phyloP scores from a whole-genome alignment of 1,140 invertebrate genomes.

The Tenebrio molitor region DNA sequence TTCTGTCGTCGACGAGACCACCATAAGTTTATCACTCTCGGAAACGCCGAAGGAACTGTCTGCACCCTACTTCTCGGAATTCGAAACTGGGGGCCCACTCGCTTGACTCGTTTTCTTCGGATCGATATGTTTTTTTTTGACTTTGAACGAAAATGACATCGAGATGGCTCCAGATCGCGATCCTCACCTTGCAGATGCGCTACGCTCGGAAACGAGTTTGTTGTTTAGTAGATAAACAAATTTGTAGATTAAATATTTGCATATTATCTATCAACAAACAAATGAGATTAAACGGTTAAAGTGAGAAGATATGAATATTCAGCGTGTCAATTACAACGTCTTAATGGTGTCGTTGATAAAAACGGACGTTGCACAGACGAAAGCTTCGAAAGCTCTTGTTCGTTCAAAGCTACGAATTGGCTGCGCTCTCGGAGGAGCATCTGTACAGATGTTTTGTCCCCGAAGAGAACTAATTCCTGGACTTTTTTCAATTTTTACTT shows the following conservation, averaged over 20 bases:
- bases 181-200: too few species aligned
- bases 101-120: not conserved
- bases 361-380: too few species aligned
- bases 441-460: too few species aligned
- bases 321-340: not conserved
- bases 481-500: too few species aligned
- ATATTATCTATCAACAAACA: constrained; percentile 28
- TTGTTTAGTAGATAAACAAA: constrained; percentile 28
- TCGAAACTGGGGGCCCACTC: constrained; percentile 21
- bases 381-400: too few species aligned
- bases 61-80: constrained; percentile 41
- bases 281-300: constrained; percentile 19
- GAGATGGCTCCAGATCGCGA: not conserved
- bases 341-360: not conserved
- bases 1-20: constrained; percentile 8
- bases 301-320: constrained; percentile 30
- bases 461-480: too few species aligned
- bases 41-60: not conserved
- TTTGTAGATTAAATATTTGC: constrained; percentile 27
- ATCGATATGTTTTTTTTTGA: constrained; percentile 11
- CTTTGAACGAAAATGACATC: not conserved
- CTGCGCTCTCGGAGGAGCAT: too few species aligned
- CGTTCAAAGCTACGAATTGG: too few species aligned
- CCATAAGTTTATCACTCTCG: constrained; percentile 26
- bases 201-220: not conserved